Conservation (phyloP, 1,140 invertebrate genomes). For the Aphis gossypii region DNA sequence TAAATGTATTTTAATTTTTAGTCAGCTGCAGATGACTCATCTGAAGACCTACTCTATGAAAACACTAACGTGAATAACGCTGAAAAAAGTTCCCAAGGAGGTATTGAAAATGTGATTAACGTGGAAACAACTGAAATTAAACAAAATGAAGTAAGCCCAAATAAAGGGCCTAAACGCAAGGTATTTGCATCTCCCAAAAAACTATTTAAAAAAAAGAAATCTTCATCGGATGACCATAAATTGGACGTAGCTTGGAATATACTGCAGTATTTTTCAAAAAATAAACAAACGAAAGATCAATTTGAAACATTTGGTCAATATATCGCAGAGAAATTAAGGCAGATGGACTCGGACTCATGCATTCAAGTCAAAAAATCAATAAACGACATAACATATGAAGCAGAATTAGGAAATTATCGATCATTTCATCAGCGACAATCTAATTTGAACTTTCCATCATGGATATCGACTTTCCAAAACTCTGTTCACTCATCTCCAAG, state of each 20-base stretch:
- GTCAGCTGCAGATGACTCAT: background rate
- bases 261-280: background rate
- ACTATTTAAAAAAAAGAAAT: background rate
- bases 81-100: background rate
- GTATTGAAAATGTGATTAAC: background rate
- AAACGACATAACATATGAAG: background rate
- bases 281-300: background rate
- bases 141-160: background rate
- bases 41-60: background rate
- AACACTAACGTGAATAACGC: background rate
- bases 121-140: background rate
- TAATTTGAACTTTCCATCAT: background rate
- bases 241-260: background rate
- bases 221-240: background rate
- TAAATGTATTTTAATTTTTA: conserved; percentile 28
- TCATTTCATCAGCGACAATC: background rate
- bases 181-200: background rate
- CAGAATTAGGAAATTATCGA: background rate
- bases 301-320: background rate
- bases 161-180: background rate
- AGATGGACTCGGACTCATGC: background rate
- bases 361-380: background rate
- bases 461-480: background rate
- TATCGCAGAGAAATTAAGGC: background rate
- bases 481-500: background rate